Evolutionary conservation across 92 coral and sea anemone genomes (phyloP), one percentile per base, ranked within the genome.

Genomic region (Plumapathes pennacea): DNA sequence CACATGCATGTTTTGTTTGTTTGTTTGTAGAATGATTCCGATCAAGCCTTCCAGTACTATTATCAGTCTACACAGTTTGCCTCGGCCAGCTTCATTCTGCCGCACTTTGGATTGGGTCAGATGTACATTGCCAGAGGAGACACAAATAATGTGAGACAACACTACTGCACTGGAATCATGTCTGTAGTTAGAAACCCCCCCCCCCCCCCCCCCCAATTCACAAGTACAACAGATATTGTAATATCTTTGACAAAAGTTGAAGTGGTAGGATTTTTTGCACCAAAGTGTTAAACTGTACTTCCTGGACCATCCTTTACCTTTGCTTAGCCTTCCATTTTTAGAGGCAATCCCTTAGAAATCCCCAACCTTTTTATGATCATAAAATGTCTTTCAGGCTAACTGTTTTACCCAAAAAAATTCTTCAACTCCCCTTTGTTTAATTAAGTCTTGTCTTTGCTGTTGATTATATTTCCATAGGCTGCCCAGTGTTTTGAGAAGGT

Each of bases 31-130:
- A 84, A 78, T 61, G 97, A 91, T 46, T 91, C 45, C 51, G 97
- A 91, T 69, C 97, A 91, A 45, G 97, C 97, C 8, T 91, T 91
- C 53, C 97, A 91, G 76, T 91, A 88, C 65, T 91, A 91, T 48
- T 91, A 91, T 60, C 97, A 91, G 44, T 91, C 97, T 2, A 91
- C 97, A 2, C 97, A 91, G 84, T 91, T 91, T 76, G 97, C 97
- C 0, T 91, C 97, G 24, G 78, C 91, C 13, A 85, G 72, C 46
- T 91, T 91, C 38, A 91, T 91, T 12, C 83, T 91, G 20, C 97
- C 97, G 14, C 85, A 91, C 41, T 91, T 91, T 80, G 97, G 97
- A n/a, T 86, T 91, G 6, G 97, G 97, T 30, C 97, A 91, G 53
- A 91, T 91, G 97, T 91, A 91, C 64, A 91, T 91, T 48, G 97